Evolutionary conservation across 2,888 invertebrate genomes (phyloP).

Genomic region (Orgyia antiqua): DNA sequence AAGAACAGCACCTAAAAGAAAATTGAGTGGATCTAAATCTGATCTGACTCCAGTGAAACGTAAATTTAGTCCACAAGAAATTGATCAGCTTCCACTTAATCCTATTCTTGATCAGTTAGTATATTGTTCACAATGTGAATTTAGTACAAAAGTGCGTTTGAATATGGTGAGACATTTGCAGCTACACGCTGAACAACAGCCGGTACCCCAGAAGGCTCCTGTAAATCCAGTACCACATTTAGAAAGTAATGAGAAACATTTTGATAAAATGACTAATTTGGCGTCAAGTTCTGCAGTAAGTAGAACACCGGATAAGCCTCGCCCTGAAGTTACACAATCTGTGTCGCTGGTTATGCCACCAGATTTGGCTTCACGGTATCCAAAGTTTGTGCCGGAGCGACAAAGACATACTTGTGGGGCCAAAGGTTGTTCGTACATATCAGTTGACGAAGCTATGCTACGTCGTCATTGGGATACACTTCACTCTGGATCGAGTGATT

Average conservation of each 20-base stretch:
- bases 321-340: constrained; percentile 11
- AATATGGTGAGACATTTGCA: constrained; percentile 86
- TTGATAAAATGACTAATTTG: constrained; percentile 90
- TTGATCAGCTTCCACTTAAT: constrained; percentile 80
- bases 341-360: constrained; percentile 26
- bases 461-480: constrained; percentile 84
- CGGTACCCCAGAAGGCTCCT: constrained; percentile 82
- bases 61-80: constrained; percentile 79
- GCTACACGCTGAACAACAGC: constrained; percentile 80
- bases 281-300: constrained; percentile 81
- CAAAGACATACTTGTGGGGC: constrained; percentile 85
- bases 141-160: constrained; percentile 82
- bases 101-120: constrained; percentile 80
- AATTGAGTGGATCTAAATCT: constrained; percentile 13
- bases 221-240: constrained; percentile 90
- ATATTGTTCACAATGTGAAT: constrained; percentile 82
- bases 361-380: constrained; percentile 45
- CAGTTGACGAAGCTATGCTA: constrained; percentile 84
- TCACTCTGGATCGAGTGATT: constrained; percentile 79
- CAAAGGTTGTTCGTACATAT: constrained; percentile 82
- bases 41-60: constrained; percentile 35
- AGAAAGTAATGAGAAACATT: constrained; percentile 87
- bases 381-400: constrained; percentile 72
- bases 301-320: constrained; percentile 33
- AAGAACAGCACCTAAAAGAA: constrained; percentile 23